phyloP scores from a whole-genome alignment of 2,797 vertebrate species.

The Anabacerthia variegaticeps region DNA sequence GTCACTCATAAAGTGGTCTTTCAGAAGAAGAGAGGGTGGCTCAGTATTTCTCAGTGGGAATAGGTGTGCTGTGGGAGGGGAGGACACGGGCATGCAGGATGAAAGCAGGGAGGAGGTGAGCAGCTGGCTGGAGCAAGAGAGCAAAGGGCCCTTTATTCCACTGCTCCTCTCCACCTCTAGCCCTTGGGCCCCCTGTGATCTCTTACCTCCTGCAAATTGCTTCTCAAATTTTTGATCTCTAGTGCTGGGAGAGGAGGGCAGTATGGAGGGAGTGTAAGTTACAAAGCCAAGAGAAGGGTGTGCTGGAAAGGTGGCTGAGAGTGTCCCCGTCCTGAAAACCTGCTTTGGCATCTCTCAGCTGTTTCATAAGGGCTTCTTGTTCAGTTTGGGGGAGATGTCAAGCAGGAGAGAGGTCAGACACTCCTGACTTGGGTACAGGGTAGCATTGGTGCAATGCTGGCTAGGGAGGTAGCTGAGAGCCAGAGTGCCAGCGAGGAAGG shows the following conservation, averaged over 20 bases:
- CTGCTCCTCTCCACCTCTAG: not conserved
- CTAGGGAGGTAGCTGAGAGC: not conserved
- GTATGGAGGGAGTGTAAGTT: not conserved
- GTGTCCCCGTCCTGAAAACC: not conserved
- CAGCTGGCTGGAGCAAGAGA: conserved; percentile 47
- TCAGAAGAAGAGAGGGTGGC: not conserved
- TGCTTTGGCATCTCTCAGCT: conserved; percentile 18
- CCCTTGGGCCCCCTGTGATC: conserved; percentile 46
- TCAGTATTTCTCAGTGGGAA: not conserved
- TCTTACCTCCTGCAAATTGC: conserved; percentile 47
- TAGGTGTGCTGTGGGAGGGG: not conserved
- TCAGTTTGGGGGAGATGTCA: not conserved
- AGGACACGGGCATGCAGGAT: not conserved
- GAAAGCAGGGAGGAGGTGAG: conserved; percentile 51
- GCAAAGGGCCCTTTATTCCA: conserved; percentile 49
- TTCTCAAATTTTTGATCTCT: not conserved
- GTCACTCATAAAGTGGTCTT: not conserved
- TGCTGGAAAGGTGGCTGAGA: not conserved
- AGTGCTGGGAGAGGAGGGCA: not conserved
- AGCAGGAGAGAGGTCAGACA: not conserved
- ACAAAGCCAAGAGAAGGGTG: not conserved
- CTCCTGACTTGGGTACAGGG: not conserved
- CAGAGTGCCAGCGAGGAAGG: not conserved
- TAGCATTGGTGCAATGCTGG: not conserved
- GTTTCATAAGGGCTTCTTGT: conserved; percentile 16